phyloP scores from a whole-genome alignment of 1,140 invertebrate species.

The Conopomorpha cramerella region DNA sequence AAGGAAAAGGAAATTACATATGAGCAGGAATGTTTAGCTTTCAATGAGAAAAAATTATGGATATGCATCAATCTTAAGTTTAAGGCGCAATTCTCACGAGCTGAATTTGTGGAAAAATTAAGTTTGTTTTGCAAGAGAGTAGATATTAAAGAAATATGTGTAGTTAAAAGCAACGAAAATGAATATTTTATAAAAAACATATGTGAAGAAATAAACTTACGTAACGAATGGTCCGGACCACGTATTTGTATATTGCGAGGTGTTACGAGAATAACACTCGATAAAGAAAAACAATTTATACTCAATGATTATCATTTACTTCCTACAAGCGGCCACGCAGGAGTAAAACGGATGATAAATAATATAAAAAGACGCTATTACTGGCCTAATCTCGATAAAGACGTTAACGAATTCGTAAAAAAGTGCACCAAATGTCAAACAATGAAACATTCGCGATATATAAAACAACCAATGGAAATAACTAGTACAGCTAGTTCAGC shows the following conservation, averaged over 20 bases:
- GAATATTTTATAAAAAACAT: slow-evolving; percentile 1
- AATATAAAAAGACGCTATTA: background rate
- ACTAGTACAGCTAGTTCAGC: background rate
- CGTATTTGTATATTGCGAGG: background rate
- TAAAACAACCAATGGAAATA: slow-evolving; percentile 1
- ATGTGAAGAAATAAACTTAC: background rate
- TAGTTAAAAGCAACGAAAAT: slow-evolving; percentile 1
- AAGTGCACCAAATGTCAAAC: background rate
- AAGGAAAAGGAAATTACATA: background rate
- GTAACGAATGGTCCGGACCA: slow-evolving; percentile 1
- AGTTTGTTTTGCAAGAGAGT: background rate
- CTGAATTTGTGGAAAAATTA: background rate
- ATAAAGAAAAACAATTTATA: slow-evolving; percentile 1
- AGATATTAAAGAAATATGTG: slow-evolving; percentile 1
- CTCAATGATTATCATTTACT: slow-evolving; percentile 1
- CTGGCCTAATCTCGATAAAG: background rate
- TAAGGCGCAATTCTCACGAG: background rate
- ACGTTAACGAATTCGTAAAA: background rate
- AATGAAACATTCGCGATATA: slow-evolving; percentile 1
- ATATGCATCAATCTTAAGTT: slow-evolving; percentile 1
- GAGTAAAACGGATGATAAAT: background rate
- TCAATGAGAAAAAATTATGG: background rate
- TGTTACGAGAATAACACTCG: background rate
- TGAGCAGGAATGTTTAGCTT: slow-evolving; percentile 1
- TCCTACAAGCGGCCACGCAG: slow-evolving; percentile 1